These are phyloP conservation scores for Lasiurus cinereus DNA, from an alignment of 2,113 vertebrate species.

Conservation along the genomic window DNA sequence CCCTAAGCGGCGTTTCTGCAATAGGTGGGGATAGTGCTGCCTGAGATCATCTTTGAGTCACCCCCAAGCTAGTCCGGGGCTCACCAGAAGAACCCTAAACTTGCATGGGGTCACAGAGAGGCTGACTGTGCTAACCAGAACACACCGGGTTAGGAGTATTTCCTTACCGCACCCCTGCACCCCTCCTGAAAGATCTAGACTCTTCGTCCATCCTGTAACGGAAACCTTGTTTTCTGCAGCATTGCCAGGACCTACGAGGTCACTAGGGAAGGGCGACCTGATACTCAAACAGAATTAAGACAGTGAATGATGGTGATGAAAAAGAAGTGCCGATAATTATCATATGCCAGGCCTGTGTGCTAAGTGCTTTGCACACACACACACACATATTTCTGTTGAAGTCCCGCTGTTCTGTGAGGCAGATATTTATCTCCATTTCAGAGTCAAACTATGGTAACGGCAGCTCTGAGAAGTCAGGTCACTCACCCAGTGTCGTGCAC, in stretches of 20 bases:
- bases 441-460: background rate
- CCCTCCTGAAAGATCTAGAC: background rate
- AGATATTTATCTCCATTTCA: slow-evolving; percentile 16
- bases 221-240: background rate
- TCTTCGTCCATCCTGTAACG: background rate
- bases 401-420: background rate
- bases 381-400: background rate
- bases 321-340: background rate
- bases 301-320: background rate
- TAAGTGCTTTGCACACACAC: background rate
- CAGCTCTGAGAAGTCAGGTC: background rate
- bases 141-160: background rate
- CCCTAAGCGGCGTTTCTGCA: background rate
- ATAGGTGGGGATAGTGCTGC: too few relatives aligned
- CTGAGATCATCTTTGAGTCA: background rate
- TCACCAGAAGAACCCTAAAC: background rate
- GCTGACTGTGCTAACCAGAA: background rate
- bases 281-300: background rate
- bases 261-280: background rate
- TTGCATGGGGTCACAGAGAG: background rate
- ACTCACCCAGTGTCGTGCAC: background rate
- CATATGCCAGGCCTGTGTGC: background rate
- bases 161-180: background rate
- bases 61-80: background rate
- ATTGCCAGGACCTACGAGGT: background rate